phyloP scores from a whole-genome alignment of 2,888 invertebrate genomes.

The Hetaerina titia region DNA sequence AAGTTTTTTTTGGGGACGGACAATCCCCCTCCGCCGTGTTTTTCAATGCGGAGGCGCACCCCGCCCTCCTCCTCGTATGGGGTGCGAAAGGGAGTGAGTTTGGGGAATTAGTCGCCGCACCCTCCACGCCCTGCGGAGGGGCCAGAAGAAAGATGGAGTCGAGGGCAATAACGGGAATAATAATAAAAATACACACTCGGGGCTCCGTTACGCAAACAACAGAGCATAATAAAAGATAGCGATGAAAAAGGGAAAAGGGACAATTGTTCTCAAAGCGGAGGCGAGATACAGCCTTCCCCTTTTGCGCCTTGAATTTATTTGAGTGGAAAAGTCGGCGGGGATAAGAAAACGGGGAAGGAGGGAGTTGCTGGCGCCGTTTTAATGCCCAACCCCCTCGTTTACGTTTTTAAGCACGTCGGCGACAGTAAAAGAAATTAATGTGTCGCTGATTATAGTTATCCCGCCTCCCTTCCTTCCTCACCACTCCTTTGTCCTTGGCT shows the following conservation, averaged over 20 bases:
- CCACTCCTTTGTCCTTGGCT: background rate
- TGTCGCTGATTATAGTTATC: background rate
- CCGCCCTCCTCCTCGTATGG: background rate
- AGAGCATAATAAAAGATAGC: conserved; percentile 18
- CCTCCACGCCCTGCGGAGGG: too few species aligned
- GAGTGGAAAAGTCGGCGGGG: background rate
- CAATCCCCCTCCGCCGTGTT: background rate
- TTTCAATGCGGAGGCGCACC: too few species aligned
- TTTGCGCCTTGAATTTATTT: conserved; percentile 16
- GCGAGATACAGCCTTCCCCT: background rate
- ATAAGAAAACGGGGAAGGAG: background rate
- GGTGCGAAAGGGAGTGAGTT: background rate
- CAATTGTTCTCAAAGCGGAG: background rate
- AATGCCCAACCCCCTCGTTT: background rate
- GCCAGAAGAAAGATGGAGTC: background rate
- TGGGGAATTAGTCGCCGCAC: background rate
- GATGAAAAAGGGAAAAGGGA: conserved; percentile 18
- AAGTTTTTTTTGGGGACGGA: background rate
- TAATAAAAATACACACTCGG: background rate
- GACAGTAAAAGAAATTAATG: background rate
- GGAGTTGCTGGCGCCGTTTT: too few species aligned
- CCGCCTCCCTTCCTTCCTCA: background rate
- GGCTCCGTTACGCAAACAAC: conserved; percentile 16
- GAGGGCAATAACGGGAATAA: background rate
- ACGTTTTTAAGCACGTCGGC: background rate